phyloP scores from a whole-genome alignment of 2,113 vertebrate genomes.

The Hippocampus comes region DNA sequence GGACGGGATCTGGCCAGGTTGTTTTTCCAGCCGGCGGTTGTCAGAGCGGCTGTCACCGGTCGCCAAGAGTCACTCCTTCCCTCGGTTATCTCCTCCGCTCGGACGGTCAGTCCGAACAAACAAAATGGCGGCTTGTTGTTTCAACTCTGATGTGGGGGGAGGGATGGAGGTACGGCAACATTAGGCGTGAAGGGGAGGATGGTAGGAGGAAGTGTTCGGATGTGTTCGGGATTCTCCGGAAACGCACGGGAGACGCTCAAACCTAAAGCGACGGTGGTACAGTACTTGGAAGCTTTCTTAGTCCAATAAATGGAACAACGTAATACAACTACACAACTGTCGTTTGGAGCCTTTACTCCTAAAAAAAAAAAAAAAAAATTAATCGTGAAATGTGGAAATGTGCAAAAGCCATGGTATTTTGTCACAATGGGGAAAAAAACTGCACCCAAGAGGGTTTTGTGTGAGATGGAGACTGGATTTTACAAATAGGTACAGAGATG shows the following conservation, averaged over 20 bases:
- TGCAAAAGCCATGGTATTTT: no score
- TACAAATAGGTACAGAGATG: no score
- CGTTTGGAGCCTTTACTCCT: no score
- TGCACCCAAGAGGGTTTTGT: background rate
- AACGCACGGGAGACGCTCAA: conserved; percentile 16
- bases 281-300: background rate
- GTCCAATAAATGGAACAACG: background rate
- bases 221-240: conserved; percentile 70
- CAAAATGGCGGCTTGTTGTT: conserved; percentile 86
- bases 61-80: conserved; percentile 66
- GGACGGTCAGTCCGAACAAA: conserved; percentile 78
- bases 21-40: conserved; percentile 35
- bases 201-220: conserved; percentile 57
- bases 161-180: conserved; percentile 75
- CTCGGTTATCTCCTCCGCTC: conserved; percentile 76
- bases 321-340: no score
- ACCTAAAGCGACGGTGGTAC: background rate
- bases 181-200: conserved; percentile 67
- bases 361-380: background rate
- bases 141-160: conserved; percentile 77
- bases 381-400: no score
- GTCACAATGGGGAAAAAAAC: no score
- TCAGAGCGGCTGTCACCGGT: conserved; percentile 59
- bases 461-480: no score
- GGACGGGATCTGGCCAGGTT: conserved; percentile 40